Evolutionary conservation across 2,113 vertebrate genomes (phyloP), one percentile per base, ranked within the genome.

Genomic region (Pterocles orientalis): DNA sequence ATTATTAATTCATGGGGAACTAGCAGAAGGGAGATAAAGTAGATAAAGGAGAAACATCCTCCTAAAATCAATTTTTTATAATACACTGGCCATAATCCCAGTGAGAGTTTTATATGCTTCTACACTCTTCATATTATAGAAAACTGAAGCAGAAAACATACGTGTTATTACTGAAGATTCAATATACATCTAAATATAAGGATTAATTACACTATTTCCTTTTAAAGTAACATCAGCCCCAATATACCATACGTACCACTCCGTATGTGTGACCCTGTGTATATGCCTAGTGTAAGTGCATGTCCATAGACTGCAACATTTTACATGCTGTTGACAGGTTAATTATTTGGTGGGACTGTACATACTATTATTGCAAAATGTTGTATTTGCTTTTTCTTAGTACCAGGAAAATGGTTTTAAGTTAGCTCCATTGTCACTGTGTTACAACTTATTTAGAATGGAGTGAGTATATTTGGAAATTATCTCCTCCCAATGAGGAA

Each of bases 191-290:
- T 6, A 61, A 29, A 13, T n/a, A 16, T 24, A 39, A 5, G 7
- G 6, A 39, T 11, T 58, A 36, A 47, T 50, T 60, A 12, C 5
- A 69, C 9, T 72, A 53, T 62, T 77, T 77, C 28, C 25, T 51
- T 68, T 82, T 5, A 29, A 41, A 31, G 3, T n/a, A 77, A 2
- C 15, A 65, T 31, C 14, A 72, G 7, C 1, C 3, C 3, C 4
- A 71, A 62, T 48, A 75, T 53, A 29, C 14, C 13, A 56, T 48
- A 39, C 33, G 70, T 58, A 53, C 5, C 21, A 60, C 24, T 48
- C 7, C 2, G 0, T 6, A 20, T 41, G 4, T 39, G 10, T 81
- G 25, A 61, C 3, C 2, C 3, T 51, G 23, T 51, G 5, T 23
- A 2, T n/a, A 23, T 33, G 18, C 12, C 18, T 39, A 43, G 13